Base-by-base conservation (phyloP, 1,140 invertebrate species). In the Halyomorpha halys region DNA sequence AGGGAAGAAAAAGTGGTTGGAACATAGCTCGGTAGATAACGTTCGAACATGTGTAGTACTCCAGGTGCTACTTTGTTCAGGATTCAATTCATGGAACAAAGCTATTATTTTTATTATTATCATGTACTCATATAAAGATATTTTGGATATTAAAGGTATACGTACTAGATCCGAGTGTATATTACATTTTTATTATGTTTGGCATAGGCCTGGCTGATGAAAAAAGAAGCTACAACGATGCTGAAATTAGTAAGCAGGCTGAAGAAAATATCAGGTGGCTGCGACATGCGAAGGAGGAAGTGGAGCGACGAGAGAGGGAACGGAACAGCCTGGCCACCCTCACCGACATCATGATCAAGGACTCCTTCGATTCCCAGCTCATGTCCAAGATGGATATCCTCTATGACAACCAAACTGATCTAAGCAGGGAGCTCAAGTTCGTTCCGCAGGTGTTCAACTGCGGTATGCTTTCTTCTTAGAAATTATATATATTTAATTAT, bases 391-490 rank as follows among this genome's bases (percentile, higher is more conserved):
- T 49, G 9, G 21, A 49, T 18, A 11, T 49, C 4, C 47, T 49
- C 16, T 49, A 49, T 11, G 47, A 49, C 16, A 49, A 49, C 47
- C 21, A 18, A 18, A 49, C 47, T 21, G 47, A 49, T 49, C 47
- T 49, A 1, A 49, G n/a, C n/a, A 49, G n/a, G 47, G 47, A 49
- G 14, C 47, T 49, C 47, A 49, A 49, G 47, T 49, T 49, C 11
- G 21, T 21, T 1, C 47, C 47, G n/a, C n/a, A 11, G 6, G 21
- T 21, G 6, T 49, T 19, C 47, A 49, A 49, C n/a, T 49, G 47
- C n/a, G 47, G 47, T 49, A 49, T n/a, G n/a, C n/a, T 18, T 6
- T 39, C 6, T 39, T 39, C 27, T 30, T 8, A 30, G 27, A 8
- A 30, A 4, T 30, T 8, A 30, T 30, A n/a, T 30, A 30, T 30